Evolutionary conservation across 2,797 vertebrate genomes (phyloP).

Genomic region (Eulemur coronatus): DNA sequence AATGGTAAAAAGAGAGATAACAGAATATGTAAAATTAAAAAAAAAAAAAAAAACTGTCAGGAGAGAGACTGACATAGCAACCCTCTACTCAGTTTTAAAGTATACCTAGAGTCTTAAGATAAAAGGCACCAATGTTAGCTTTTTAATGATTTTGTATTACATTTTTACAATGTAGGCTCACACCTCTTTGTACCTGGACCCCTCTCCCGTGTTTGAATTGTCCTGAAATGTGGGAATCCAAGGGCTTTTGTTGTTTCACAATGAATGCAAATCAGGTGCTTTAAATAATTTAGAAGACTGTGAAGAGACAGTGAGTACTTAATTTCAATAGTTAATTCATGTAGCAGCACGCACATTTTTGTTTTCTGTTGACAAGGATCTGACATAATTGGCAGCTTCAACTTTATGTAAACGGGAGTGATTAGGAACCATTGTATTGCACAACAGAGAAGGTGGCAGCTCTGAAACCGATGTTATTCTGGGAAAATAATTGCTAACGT

Average conservation of each 20-base stretch:
- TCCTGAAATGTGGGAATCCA: background rate
- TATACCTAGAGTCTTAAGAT: background rate
- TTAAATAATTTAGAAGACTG: conserved; percentile 46
- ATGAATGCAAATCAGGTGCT: conserved; percentile 22
- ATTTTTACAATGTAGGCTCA: background rate
- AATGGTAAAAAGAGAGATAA: background rate
- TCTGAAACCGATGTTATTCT: background rate
- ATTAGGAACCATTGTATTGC: background rate
- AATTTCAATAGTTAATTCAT: conserved; percentile 54
- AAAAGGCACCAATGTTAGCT: background rate
- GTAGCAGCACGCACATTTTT: conserved; percentile 24
- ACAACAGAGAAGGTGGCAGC: background rate
- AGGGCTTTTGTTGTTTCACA: background rate
- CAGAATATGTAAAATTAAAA: background rate
- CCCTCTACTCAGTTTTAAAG: background rate
- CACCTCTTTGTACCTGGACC: background rate
- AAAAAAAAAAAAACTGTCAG: background rate
- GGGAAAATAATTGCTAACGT: background rate
- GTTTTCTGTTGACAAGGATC: conserved; percentile 42
- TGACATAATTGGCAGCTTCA: conserved; percentile 39
- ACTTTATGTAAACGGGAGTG: background rate
- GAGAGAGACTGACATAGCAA: background rate
- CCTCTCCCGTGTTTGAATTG: background rate
- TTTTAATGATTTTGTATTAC: background rate
- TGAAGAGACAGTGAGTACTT: background rate